Conservation (phyloP, 1,140 invertebrate genomes). For the Ips typographus region DNA sequence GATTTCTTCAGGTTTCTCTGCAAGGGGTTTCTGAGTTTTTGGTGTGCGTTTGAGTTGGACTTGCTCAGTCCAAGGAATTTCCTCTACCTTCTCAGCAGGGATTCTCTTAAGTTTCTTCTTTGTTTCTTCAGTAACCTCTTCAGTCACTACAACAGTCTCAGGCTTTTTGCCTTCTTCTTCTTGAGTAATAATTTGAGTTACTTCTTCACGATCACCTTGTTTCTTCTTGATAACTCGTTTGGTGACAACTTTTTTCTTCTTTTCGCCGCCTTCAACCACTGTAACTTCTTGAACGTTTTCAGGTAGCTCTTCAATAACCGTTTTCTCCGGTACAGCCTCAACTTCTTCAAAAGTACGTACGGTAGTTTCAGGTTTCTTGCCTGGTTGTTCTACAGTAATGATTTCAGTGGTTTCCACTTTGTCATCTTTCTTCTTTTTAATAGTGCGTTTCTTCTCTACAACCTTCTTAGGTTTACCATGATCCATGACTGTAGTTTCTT, state of each 20-base stretch:
- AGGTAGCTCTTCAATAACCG: slow-evolving; percentile 43
- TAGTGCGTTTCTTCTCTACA: slow-evolving; percentile 40
- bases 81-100: slow-evolving; percentile 30
- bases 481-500: slow-evolving; percentile 44
- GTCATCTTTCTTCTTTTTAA: slow-evolving; percentile 40
- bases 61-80: slow-evolving; percentile 41
- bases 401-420: slow-evolving; percentile 51
- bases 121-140: slow-evolving; percentile 43
- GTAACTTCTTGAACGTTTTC: slow-evolving; percentile 50
- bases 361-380: slow-evolving; percentile 11
- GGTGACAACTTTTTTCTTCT: slow-evolving; percentile 44
- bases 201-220: slow-evolving; percentile 43
- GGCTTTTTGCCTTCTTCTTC: slow-evolving; percentile 48
- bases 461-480: slow-evolving; percentile 42
- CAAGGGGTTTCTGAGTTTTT: slow-evolving; percentile 8
- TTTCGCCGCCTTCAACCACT: slow-evolving; percentile 26
- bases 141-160: slow-evolving; percentile 46
- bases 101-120: slow-evolving; percentile 43
- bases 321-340: neutral
- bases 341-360: slow-evolving; percentile 41
- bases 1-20: slow-evolving; percentile 44
- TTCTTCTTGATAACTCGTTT: slow-evolving; percentile 47
- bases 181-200: slow-evolving; percentile 45
- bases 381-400: slow-evolving; percentile 19
- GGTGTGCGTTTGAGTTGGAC: slow-evolving; percentile 19